Conservation (phyloP, 2,797 vertebrate species). For the Arrhamphus sclerolepis region DNA sequence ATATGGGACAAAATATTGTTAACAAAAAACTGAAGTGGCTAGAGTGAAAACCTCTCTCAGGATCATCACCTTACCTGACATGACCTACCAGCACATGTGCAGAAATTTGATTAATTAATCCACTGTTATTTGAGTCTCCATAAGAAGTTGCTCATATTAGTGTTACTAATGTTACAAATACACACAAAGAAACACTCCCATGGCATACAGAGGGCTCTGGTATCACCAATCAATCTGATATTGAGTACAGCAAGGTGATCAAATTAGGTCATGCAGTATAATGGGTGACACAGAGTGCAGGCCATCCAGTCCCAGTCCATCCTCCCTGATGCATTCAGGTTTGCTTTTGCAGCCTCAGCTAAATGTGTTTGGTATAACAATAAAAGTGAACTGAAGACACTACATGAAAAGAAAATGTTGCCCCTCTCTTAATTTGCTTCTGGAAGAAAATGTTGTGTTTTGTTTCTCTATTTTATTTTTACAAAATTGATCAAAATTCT, state of each 20-base stretch:
- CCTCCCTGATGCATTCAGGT: background rate
- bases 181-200: background rate
- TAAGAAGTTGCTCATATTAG: no score
- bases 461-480: no score
- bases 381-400: no score
- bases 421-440: no score
- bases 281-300: background rate
- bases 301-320: background rate
- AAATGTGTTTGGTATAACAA: no score
- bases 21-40: background rate
- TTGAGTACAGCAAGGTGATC: constrained; percentile 5
- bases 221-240: constrained; percentile 15
- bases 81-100: background rate
- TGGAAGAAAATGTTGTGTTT: no score
- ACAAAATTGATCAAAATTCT: no score
- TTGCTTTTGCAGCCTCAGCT: no score
- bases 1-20: constrained; percentile 10
- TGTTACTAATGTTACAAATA: background rate
- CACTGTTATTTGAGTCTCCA: no score
- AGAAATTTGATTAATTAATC: background rate
- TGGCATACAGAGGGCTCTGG: background rate
- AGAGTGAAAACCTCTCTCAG: background rate
- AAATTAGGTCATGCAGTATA: constrained; percentile 2
- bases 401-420: no score
- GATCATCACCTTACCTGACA: background rate